Evolutionary conservation across 2,113 vertebrate genomes (phyloP).

Genomic region (Otus sunia): DNA sequence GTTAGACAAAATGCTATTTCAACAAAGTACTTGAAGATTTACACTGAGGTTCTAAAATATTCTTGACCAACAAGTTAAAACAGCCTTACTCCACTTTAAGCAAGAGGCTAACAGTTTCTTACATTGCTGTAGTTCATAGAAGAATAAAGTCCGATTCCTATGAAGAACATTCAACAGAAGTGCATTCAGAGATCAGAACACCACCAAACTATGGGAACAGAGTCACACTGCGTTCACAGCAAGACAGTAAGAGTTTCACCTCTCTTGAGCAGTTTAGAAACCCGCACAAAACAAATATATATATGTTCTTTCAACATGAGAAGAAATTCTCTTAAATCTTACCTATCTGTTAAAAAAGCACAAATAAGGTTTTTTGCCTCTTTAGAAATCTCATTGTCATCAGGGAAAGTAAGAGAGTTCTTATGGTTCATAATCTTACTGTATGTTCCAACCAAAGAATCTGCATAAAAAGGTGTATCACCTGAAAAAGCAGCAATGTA

Average conservation of each 20-base stretch:
- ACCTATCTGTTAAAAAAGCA: constrained; percentile 98
- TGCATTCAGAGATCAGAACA: background rate
- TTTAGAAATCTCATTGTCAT: constrained; percentile 97
- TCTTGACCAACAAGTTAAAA: background rate
- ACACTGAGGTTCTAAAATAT: background rate
- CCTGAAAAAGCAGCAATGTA: constrained; percentile 73
- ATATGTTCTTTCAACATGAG: background rate
- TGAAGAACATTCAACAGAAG: background rate
- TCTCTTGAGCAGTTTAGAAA: background rate
- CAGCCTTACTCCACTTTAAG: background rate
- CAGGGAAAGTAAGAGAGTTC: constrained; percentile 95
- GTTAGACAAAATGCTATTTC: background rate
- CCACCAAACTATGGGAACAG: background rate
- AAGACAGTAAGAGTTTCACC: background rate
- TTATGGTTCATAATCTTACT: constrained; percentile 99
- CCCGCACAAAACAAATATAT: background rate
- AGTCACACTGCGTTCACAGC: background rate
- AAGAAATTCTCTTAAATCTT: constrained; percentile 36
- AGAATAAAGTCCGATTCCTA: background rate
- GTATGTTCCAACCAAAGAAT: constrained; percentile 97
- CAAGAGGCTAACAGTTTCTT: background rate
- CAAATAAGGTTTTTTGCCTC: constrained; percentile 98
- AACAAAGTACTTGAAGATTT: background rate
- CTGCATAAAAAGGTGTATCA: constrained; percentile 98
- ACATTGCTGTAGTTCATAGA: background rate